Conservation (phyloP, 2,113 vertebrate genomes). For the Alouatta palliata region DNA sequence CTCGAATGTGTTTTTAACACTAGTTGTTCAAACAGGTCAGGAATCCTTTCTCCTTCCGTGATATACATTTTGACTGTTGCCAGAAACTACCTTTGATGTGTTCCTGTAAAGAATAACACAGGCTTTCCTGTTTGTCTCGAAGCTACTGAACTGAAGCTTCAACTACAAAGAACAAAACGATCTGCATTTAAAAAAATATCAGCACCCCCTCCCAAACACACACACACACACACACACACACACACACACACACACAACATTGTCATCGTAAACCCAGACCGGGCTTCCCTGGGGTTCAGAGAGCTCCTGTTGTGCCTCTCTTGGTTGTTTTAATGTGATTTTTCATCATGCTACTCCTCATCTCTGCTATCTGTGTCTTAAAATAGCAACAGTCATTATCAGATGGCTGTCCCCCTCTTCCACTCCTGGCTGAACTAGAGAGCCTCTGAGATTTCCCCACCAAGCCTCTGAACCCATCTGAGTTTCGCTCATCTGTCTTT, state of each 20-base stretch:
- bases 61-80: slow-evolving; percentile 70
- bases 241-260: background rate
- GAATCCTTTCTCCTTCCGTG: slow-evolving; percentile 76
- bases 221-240: background rate
- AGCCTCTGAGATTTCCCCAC: background rate
- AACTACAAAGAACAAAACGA: slow-evolving; percentile 51
- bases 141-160: slow-evolving; percentile 51
- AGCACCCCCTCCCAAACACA: background rate
- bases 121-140: slow-evolving; percentile 76
- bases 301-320: background rate
- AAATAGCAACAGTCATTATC: slow-evolving; percentile 62
- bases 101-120: slow-evolving; percentile 72
- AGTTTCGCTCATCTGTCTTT: background rate
- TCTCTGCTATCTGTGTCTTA: slow-evolving; percentile 48
- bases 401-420: background rate
- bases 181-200: background rate
- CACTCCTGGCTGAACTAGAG: background rate
- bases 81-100: slow-evolving; percentile 78
- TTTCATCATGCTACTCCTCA: background rate
- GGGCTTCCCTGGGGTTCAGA: background rate
- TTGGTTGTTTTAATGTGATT: slow-evolving; percentile 22
- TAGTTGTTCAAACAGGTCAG: slow-evolving; percentile 78
- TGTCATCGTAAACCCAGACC: background rate
- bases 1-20: slow-evolving; percentile 63
- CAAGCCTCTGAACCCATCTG: background rate